These are phyloP conservation scores for Argyresthia goedartella DNA, from an alignment of 2,888 invertebrate genomes.

Conservation along the genomic window DNA sequence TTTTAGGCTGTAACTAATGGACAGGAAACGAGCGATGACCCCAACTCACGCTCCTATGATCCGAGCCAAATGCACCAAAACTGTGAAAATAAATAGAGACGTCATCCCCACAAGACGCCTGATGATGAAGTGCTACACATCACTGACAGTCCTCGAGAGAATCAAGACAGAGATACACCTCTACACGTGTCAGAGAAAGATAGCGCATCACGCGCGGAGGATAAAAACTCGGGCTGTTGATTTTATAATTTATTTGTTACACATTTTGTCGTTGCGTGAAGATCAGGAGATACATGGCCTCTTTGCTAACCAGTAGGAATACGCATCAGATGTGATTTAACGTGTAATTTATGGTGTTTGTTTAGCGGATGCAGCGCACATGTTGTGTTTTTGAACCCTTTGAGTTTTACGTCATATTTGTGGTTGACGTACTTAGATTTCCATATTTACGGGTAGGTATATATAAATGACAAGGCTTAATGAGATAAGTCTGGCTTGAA, in stretches of 20 bases:
- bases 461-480: too few species aligned
- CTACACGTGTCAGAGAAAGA: slow-evolving; percentile 25
- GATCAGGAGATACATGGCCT: slow-evolving; percentile 66
- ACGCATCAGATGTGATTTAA: slow-evolving; percentile 66
- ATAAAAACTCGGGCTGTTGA: slow-evolving; percentile 64
- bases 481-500: too few species aligned
- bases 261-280: slow-evolving; percentile 70
- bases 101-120: slow-evolving; percentile 51
- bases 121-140: slow-evolving; percentile 54
- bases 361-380: slow-evolving; percentile 47
- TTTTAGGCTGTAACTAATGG: neutral
- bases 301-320: slow-evolving; percentile 59
- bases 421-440: slow-evolving; percentile 15
- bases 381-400: slow-evolving; percentile 46
- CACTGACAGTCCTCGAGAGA: slow-evolving; percentile 39
- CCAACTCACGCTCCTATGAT: slow-evolving; percentile 4
- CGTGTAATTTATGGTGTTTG: slow-evolving; percentile 64
- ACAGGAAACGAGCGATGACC: slow-evolving; percentile 3
- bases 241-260: slow-evolving; percentile 71
- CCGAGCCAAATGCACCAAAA: slow-evolving; percentile 15
- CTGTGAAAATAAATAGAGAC: slow-evolving; percentile 41
- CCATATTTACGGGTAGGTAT: too few species aligned
- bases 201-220: slow-evolving; percentile 27
- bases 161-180: slow-evolving; percentile 26
- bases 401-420: slow-evolving; percentile 23